phyloP scores from a whole-genome alignment of 1,140 invertebrate genomes.

The Drosophila sturtevanti region DNA sequence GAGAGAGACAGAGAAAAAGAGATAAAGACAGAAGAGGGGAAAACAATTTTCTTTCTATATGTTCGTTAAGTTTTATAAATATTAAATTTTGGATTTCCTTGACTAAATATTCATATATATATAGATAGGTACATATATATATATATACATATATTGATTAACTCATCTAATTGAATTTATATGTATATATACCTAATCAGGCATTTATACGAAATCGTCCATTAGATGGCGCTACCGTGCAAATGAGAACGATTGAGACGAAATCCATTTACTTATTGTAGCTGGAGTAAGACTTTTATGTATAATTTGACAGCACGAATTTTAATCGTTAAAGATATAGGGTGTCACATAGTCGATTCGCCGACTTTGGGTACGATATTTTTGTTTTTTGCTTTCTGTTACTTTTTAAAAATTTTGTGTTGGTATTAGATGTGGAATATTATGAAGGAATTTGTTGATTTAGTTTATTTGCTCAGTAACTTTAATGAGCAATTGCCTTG shows the following conservation, averaged over 20 bases:
- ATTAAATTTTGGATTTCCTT: no score
- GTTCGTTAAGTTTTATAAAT: constrained; percentile 38
- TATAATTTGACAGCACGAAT: no score
- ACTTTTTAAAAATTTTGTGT: constrained; percentile 8
- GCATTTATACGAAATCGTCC: no score
- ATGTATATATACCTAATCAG: no score
- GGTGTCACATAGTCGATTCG: neutral
- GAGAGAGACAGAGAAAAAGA: constrained; percentile 18
- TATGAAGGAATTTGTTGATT: neutral
- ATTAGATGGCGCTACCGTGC: no score
- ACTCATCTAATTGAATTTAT: no score
- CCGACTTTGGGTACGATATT: neutral
- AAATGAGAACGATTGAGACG: no score
- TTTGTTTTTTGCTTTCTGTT: constrained; percentile 28
- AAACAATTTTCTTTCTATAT: constrained; percentile 2
- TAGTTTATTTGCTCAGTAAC: neutral
- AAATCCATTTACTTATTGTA: no score
- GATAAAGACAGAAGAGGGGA: neutral
- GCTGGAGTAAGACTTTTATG: no score
- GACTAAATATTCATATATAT: no score
- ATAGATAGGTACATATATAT: no score
- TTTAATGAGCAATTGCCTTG: neutral
- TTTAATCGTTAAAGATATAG: neutral
- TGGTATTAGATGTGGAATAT: neutral
- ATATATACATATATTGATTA: no score